Conservation (phyloP, 1,140 invertebrate species). For the Pseudoatta argentina region DNA sequence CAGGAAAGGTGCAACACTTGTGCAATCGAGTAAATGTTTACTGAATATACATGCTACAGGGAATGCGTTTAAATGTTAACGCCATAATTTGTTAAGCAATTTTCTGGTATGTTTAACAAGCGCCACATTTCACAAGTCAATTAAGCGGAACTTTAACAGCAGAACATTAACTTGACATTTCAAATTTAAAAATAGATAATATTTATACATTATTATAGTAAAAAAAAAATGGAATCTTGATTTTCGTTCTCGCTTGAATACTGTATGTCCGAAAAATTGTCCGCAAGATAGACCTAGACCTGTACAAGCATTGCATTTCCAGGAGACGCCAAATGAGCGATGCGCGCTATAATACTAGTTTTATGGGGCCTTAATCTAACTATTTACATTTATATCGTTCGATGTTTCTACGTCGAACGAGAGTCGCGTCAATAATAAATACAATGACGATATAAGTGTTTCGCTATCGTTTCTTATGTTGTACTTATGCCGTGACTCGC, state of each 20-base stretch:
- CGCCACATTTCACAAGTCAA: not conserved
- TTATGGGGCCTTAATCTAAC: conserved; percentile 57
- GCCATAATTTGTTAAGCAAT: not conserved
- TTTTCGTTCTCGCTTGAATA: not conserved
- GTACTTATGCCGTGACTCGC: conserved; percentile 46
- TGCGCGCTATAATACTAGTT: conserved; percentile 37
- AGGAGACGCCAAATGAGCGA: not conserved
- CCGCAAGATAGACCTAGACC: not conserved
- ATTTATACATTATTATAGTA: not conserved
- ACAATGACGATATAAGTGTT: conserved; percentile 44
- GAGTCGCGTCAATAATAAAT: conserved; percentile 53
- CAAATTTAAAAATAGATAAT: not conserved
- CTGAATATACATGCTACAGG: not conserved
- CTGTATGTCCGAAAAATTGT: not conserved
- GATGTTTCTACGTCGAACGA: conserved; percentile 3
- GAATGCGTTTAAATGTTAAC: not conserved
- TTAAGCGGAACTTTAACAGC: not conserved
- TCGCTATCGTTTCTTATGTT: conserved; percentile 51
- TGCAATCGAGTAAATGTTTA: not conserved
- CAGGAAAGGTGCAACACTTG: not conserved
- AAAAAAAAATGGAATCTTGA: not conserved
- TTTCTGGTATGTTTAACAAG: not conserved
- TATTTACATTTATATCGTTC: conserved; percentile 73
- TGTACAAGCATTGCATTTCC: conserved; percentile 20
- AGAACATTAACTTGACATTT: not conserved